Evolutionary conservation across 1,140 invertebrate species (phyloP), one percentile per base, ranked within the genome.

Genomic region (Hypothenemus hampei): DNA sequence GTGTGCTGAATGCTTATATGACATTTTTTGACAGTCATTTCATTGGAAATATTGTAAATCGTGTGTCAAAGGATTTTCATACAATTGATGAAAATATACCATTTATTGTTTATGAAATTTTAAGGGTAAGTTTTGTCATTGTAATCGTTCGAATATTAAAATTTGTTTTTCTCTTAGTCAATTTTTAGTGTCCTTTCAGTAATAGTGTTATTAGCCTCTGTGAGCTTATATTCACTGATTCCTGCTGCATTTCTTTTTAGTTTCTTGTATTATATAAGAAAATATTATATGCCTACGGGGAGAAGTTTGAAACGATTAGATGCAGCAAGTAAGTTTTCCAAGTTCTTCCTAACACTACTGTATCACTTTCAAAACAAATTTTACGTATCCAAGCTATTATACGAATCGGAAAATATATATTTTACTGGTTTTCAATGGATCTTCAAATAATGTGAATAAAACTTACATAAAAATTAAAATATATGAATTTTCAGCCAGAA

Each of bases 341-440:
- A n/a, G n/a, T n/a, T n/a, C n/a, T n/a, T n/a, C n/a, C n/a, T n/a
- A n/a, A n/a, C n/a, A n/a, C n/a, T n/a, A n/a, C n/a, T n/a, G n/a
- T n/a, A n/a, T n/a, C n/a, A n/a, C n/a, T n/a, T n/a, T n/a, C n/a
- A n/a, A n/a, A n/a, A n/a, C n/a, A n/a, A n/a, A n/a, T n/a, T n/a
- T n/a, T n/a, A n/a, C n/a, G n/a, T n/a, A n/a, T n/a, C n/a, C n/a
- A n/a, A n/a, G n/a, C n/a, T n/a, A n/a, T n/a, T n/a, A n/a, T n/a
- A n/a, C n/a, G n/a, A 23, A 79, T 86, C 0, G 94, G 91, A 0
- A 93, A 4, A 2, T 97, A 47, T 75, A 93, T 53, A 89, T 44
- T 7, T 44, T 23, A n/a, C 35, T 26, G 6, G 13, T 20, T 84
- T 85, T 1, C 80, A 93, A 69, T 76, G 83, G 59, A 82, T 85